These are phyloP conservation scores for Drosophila buzzatii DNA, from an alignment of 2,888 invertebrate species.

Conservation along the genomic window DNA sequence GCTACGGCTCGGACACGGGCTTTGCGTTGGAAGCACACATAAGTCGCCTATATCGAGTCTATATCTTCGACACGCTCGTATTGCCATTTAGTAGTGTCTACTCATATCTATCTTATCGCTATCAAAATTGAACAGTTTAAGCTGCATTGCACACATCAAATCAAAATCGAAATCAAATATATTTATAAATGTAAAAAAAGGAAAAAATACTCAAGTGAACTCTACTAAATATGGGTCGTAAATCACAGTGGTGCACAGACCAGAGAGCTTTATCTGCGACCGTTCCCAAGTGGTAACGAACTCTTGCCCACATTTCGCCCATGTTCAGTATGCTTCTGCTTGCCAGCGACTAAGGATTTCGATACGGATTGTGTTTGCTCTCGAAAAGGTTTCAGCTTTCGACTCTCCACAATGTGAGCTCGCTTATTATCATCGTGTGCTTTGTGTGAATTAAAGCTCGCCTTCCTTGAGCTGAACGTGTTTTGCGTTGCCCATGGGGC, in stretches of 20 bases:
- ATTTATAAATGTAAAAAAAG: neutral
- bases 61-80: slow-evolving; percentile 39
- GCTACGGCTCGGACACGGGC: slow-evolving; percentile 6
- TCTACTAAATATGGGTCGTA: slow-evolving; percentile 37
- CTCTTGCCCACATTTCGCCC: slow-evolving; percentile 8
- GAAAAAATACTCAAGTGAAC: slow-evolving; percentile 23
- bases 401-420: slow-evolving; percentile 17
- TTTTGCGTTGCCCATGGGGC: slow-evolving; percentile 13
- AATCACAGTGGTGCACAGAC: slow-evolving; percentile 25
- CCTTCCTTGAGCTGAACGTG: slow-evolving; percentile 45
- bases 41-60: slow-evolving; percentile 28
- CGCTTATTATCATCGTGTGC: slow-evolving; percentile 4
- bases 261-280: slow-evolving; percentile 6
- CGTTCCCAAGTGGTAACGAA: slow-evolving; percentile 4
- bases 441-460: slow-evolving; percentile 12
- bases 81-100: slow-evolving; percentile 38
- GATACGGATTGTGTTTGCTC: slow-evolving; percentile 12
- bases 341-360: slow-evolving; percentile 52
- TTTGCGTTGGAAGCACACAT: slow-evolving; percentile 18
- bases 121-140: slow-evolving; percentile 66
- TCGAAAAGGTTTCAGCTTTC: slow-evolving; percentile 9
- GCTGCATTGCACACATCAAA: slow-evolving; percentile 69
- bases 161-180: slow-evolving; percentile 3
- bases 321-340: slow-evolving; percentile 59
- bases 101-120: slow-evolving; percentile 68